Conservation (phyloP, 2,888 invertebrate species). For the Ochropleura plecta region DNA sequence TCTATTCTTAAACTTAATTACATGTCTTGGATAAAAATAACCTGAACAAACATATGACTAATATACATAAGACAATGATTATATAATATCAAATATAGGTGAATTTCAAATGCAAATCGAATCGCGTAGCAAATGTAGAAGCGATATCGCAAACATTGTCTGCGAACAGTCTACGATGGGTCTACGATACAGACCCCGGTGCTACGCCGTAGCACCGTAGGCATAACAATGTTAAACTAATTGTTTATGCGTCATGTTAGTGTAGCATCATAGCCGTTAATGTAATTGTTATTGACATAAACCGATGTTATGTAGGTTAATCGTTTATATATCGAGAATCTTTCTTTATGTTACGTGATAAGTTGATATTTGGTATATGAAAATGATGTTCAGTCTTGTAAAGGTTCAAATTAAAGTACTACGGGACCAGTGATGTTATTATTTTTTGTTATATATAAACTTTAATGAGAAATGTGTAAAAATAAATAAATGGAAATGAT, state of each 20-base stretch:
- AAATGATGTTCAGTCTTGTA: too few relatives aligned
- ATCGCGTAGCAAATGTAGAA: constrained; percentile 29
- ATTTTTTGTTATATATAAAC: too few relatives aligned
- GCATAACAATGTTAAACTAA: constrained; percentile 19
- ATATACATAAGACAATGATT: constrained; percentile 15
- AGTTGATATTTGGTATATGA: too few relatives aligned
- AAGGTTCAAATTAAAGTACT: too few relatives aligned
- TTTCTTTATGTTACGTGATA: too few relatives aligned
- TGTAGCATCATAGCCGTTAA: not conserved
- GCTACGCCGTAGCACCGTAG: constrained; percentile 53
- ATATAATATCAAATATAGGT: not conserved
- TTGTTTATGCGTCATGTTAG: constrained; percentile 18
- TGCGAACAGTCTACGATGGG: constrained; percentile 26
- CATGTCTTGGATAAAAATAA: not conserved
- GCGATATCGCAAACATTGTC: constrained; percentile 50
- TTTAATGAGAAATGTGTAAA: too few relatives aligned
- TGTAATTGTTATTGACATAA: constrained; percentile 10
- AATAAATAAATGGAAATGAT: too few relatives aligned
- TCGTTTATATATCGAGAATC: not conserved
- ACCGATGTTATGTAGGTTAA: not conserved
- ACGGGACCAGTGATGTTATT: too few relatives aligned
- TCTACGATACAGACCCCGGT: constrained; percentile 34
- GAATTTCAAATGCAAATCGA: constrained; percentile 29
- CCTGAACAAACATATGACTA: not conserved
- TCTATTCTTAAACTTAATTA: not conserved